These are phyloP conservation scores for Orthonyx spaldingii DNA, from an alignment of 2,113 vertebrate species.

Conservation along the genomic window DNA sequence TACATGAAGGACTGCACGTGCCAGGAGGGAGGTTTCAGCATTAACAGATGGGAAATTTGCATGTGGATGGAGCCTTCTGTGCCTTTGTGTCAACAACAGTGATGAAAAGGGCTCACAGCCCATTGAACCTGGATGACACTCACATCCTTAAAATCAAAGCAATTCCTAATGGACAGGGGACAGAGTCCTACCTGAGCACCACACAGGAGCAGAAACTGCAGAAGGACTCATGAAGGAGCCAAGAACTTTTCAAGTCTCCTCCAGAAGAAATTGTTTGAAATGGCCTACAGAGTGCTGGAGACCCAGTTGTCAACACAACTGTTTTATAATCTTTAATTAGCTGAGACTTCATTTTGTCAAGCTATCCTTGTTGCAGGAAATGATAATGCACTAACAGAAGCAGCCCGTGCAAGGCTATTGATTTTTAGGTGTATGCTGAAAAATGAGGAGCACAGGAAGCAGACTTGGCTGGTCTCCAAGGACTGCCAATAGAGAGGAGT, in stretches of 20 bases:
- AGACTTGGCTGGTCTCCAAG: not conserved
- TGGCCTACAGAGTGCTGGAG: not conserved
- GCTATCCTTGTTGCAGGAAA: constrained; percentile 15
- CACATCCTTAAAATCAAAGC: not conserved
- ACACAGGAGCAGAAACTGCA: not conserved
- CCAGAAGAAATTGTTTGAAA: not conserved
- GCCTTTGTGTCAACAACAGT: not conserved
- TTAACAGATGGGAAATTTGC: not conserved
- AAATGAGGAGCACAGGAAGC: constrained; percentile 7
- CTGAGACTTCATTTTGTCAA: not conserved
- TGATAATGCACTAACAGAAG: not conserved
- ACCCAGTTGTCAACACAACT: not conserved
- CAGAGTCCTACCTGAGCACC: not conserved
- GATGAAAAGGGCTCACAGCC: not conserved
- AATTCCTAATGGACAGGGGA: not conserved
- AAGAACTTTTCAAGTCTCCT: not conserved
- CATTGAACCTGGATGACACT: not conserved
- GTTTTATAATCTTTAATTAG: not conserved
- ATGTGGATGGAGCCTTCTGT: not conserved
- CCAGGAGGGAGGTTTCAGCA: not conserved
- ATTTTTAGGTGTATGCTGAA: constrained; percentile 19
- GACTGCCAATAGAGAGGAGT: not conserved
- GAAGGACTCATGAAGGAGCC: not conserved
- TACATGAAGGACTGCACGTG: not conserved
- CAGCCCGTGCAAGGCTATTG: not conserved